Evolutionary conservation across 2,113 vertebrate species (phyloP), one percentile per base, ranked within the genome.

Genomic region (Mellivora capensis): DNA sequence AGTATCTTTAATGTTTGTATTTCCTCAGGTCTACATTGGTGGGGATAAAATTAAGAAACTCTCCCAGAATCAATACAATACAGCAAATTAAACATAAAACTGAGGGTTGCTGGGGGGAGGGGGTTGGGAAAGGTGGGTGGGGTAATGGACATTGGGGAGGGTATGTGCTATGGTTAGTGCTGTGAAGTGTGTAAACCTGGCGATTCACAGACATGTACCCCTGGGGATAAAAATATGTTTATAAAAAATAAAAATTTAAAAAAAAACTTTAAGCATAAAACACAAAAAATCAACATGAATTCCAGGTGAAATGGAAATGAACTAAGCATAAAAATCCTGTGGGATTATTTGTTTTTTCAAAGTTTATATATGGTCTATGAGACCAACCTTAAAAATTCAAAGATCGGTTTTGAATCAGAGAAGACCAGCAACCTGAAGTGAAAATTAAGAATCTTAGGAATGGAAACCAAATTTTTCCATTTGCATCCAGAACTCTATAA

Each of bases 221-320:
- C n/a, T n/a, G n/a, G n/a, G n/a, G n/a, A n/a, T n/a, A n/a, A n/a
- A n/a, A n/a, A n/a, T n/a, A n/a, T n/a, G n/a, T n/a, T n/a, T n/a
- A n/a, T n/a, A n/a, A n/a, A n/a, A n/a, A n/a, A n/a, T n/a, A n/a
- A n/a, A n/a, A n/a, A n/a, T n/a, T n/a, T n/a, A n/a, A n/a, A n/a
- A n/a, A n/a, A n/a, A n/a, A n/a, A n/a, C n/a, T n/a, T n/a, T n/a
- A n/a, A n/a, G n/a, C n/a, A n/a, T n/a, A n/a, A n/a, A n/a, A n/a
- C n/a, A n/a, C n/a, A n/a, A n/a, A n/a, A n/a, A 96, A 82, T 87
- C 85, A 91, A 86, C 95, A 94, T 69, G n/a, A 79, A 80, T 91
- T 95, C 52, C 62, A 77, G 91, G 37, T 64, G 54, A 95, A 96
- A 79, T 62, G 52, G 49, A 96, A 93, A 90, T 37, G 57, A 97